Base-by-base conservation (phyloP, 1,140 invertebrate genomes). In the Tetragonula clypearis region DNA sequence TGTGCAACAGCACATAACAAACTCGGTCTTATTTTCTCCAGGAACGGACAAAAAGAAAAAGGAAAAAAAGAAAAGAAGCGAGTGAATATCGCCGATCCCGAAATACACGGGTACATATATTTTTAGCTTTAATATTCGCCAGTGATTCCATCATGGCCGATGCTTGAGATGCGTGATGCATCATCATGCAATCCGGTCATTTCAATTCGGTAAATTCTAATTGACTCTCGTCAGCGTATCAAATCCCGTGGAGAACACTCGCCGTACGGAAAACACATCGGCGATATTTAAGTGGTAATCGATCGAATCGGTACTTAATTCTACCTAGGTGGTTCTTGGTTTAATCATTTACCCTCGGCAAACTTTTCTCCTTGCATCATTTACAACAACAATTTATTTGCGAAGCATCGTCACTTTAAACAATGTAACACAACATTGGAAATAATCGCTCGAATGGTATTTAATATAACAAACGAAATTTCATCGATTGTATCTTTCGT, bases 131-230 rank as follows among this genome's bases (percentile, higher is more conserved):
- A 72, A 60, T 60, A 15, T 80, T 35, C 30, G 53, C 35, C 21
- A 69, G 11, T 3, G 17, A 71, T 35, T 49, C 55, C 11, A n/a
- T n/a, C 21, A 49, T 35, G 23, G 60, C 15, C 53, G 66, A 72
- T 12, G 17, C 55, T 41, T 60, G 41, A 0, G 41, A 49, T 8
- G 41, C 8, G 8, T 60, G 23, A 14, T 60, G 41, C 60, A 65
- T 21, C 60, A 65, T 21, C 41, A 17, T 11, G 12, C 41, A 49
- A 49, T 3, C 23, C 68, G 14, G 8, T 55, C 11, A n/a, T 4
- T 80, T 35, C 72, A 80, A 80, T 80, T 60, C 30, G 35, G 41
- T 72, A 55, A 72, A 72, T 60, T 71, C 79, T 49, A 72, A 19
- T 80, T 80, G 79, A 80, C 17, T 23, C 55, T 80, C 30, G 30